These are phyloP conservation scores for Girardia tigrina DNA, from an alignment of 2,888 invertebrate genomes.

Conservation along the genomic window DNA sequence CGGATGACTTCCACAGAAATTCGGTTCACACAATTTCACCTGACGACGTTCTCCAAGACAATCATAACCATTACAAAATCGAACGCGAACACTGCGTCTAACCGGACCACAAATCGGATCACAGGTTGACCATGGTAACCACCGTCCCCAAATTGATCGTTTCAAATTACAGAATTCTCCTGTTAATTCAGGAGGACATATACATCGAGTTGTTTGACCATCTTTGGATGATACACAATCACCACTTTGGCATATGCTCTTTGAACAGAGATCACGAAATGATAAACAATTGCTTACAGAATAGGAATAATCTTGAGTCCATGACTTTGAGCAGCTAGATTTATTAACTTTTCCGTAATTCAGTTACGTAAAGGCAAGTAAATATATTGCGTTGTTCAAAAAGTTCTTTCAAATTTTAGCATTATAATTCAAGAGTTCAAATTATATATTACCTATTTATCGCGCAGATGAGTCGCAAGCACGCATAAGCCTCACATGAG, in stretches of 20 bases:
- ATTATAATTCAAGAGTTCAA: no score
- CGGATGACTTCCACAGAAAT: not conserved
- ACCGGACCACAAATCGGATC: slow-evolving; percentile 26
- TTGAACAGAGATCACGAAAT: slow-evolving; percentile 27
- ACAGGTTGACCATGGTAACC: slow-evolving; percentile 32
- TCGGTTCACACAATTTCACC: not conserved
- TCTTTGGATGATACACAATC: slow-evolving; percentile 31
- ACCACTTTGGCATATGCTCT: slow-evolving; percentile 30
- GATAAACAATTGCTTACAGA: slow-evolving; percentile 21
- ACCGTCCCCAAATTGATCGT: slow-evolving; percentile 23
- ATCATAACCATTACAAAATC: not conserved
- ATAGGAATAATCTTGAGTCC: slow-evolving; percentile 26
- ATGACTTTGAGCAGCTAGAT: not conserved
- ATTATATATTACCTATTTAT: no score
- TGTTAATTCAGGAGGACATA: slow-evolving; percentile 28
- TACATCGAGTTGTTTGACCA: slow-evolving; percentile 21
- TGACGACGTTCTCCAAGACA: slow-evolving; percentile 2
- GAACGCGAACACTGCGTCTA: not conserved
- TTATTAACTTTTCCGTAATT: no score
- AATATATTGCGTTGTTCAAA: no score
- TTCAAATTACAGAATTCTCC: slow-evolving; percentile 26
- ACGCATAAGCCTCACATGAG: no score
- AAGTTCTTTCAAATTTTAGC: no score
- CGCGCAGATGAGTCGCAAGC: no score
- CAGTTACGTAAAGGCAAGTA: no score